These are phyloP conservation scores for Allacma fusca DNA, from an alignment of 2,888 invertebrate species.

Conservation along the genomic window DNA sequence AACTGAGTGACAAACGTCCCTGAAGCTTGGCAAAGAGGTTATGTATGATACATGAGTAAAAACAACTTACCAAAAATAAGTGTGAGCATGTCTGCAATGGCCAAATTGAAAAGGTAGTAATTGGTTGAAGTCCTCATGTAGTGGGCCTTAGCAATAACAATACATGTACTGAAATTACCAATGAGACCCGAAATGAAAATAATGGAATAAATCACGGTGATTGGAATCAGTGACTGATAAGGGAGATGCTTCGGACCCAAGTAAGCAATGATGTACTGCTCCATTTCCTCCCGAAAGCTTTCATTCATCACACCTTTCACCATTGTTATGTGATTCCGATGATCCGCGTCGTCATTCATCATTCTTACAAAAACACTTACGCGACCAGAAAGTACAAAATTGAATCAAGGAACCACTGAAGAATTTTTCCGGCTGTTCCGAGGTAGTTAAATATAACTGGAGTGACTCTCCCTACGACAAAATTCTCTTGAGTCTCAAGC, in stretches of 20 bases:
- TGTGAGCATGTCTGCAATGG: conserved; percentile 63
- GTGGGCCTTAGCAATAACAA: conserved; percentile 62
- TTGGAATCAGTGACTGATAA: conserved; percentile 61
- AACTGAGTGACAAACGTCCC: too few species aligned
- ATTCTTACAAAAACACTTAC: not conserved
- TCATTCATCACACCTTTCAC: conserved; percentile 37
- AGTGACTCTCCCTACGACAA: too few species aligned
- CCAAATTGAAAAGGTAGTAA: conserved; percentile 63
- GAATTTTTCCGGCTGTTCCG: not conserved
- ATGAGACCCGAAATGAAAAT: conserved; percentile 62
- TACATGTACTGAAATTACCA: conserved; percentile 62
- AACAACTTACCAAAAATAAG: conserved; percentile 62
- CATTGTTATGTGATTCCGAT: conserved; percentile 19
- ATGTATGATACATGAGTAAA: not conserved
- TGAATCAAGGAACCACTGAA: not conserved
- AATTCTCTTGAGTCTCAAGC: not conserved
- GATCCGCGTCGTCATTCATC: conserved; percentile 28
- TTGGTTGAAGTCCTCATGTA: conserved; percentile 64
- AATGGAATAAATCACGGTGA: conserved; percentile 62
- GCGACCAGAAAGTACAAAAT: not conserved
- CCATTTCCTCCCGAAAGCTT: conserved; percentile 36
- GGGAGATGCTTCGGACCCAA: conserved; percentile 61
- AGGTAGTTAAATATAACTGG: too few species aligned
- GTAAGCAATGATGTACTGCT: conserved; percentile 43
- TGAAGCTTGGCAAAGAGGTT: too few species aligned